Percentiles rank a stretch among this genome's conserved stretches.
Conservation (phyloP, 2,888 invertebrate species). For the Zaprionus lineosus region DNA sequence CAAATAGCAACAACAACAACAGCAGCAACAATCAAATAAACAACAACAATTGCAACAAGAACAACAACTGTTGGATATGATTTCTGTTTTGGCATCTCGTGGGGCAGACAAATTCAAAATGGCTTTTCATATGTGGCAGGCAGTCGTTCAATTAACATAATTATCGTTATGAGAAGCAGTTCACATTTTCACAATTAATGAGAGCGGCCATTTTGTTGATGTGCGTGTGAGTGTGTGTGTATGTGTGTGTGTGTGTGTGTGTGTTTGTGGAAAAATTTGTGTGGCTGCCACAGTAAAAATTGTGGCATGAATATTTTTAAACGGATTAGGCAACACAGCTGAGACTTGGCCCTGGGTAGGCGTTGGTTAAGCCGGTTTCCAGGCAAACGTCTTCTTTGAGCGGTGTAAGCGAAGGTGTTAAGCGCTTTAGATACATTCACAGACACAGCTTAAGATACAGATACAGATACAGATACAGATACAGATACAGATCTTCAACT, state of each 20-base stretch:
- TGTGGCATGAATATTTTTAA: constrained; percentile 26
- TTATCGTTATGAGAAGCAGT: constrained; percentile 53
- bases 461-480: constrained; percentile 6
- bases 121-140: constrained; percentile 51
- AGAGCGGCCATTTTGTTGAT: constrained; percentile 65
- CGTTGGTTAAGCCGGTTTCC: constrained; percentile 59
- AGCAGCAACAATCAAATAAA: too few relatives aligned
- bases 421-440: constrained; percentile 59
- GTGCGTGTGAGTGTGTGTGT: too few relatives aligned
- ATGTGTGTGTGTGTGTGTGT: too few relatives aligned
- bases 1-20: constrained; percentile 6
- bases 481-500: constrained; percentile 23
- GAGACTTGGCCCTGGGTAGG: constrained; percentile 18
- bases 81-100: constrained; percentile 45
- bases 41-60: too few relatives aligned
- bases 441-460: constrained; percentile 8
- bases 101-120: constrained; percentile 56
- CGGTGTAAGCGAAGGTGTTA: constrained; percentile 69
- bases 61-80: constrained; percentile 10
- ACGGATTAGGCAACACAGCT: constrained; percentile 49
- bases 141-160: constrained; percentile 67
- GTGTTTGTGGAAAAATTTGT: too few relatives aligned
- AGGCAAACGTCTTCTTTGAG: constrained; percentile 21
- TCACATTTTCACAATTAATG: constrained; percentile 69
- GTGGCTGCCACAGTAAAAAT: not conserved